phyloP scores from a whole-genome alignment of 2,797 vertebrate species.

The Lithobates sylvaticus region DNA sequence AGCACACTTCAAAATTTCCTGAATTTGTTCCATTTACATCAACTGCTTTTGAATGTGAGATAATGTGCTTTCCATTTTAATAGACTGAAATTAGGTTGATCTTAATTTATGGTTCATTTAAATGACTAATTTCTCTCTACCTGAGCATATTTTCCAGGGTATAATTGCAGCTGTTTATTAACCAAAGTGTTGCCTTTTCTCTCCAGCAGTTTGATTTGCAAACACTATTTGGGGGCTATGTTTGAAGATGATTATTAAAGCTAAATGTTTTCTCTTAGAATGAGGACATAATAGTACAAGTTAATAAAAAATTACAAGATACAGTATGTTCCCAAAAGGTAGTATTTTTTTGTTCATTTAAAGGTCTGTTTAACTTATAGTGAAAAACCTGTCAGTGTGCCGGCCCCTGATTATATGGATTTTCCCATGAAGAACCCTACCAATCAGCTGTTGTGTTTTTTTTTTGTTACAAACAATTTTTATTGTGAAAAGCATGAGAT shows the following conservation, averaged over 20 bases:
- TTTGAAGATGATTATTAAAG: conserved; percentile 51
- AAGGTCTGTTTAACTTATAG: too few relatives aligned
- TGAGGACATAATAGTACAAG: not conserved
- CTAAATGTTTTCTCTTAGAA: conserved; percentile 21
- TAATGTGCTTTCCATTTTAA: conserved; percentile 83
- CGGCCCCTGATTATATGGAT: too few relatives aligned
- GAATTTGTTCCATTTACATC: conserved; percentile 82
- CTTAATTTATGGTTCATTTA: conserved; percentile 84
- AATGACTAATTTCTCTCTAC: conserved; percentile 82
- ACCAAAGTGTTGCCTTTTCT: conserved; percentile 66
- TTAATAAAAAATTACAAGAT: not conserved
- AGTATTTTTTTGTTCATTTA: too few relatives aligned
- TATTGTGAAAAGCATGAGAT: too few relatives aligned
- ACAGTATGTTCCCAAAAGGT: not conserved
- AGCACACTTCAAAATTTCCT: conserved; percentile 79
- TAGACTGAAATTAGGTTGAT: conserved; percentile 81
- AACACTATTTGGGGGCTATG: conserved; percentile 47
- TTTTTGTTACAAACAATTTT: too few relatives aligned
- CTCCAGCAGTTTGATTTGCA: conserved; percentile 57
- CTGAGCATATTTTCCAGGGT: conserved; percentile 76
- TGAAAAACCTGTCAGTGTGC: too few relatives aligned
- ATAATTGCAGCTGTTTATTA: conserved; percentile 78
- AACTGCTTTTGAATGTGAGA: conserved; percentile 79
- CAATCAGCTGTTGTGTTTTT: too few relatives aligned
- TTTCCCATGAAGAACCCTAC: too few relatives aligned